phyloP scores from a whole-genome alignment of 2,797 vertebrate genomes.

The Poeciliopsis turneri region DNA sequence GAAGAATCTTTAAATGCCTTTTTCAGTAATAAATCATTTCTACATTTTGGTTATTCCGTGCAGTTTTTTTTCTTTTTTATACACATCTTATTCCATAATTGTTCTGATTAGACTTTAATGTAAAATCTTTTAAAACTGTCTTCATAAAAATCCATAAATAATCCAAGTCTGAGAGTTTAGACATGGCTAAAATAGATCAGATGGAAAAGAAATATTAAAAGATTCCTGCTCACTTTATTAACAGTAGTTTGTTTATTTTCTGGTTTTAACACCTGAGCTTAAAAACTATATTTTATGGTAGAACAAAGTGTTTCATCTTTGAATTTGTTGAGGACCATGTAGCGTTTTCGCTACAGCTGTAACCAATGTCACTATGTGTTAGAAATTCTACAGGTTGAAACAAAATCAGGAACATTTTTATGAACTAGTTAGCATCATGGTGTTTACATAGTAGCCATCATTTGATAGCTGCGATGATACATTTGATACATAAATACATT shows the following conservation, averaged over 20 bases:
- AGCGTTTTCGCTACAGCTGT: neutral
- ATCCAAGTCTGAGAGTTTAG: neutral
- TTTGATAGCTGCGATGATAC: too few species aligned
- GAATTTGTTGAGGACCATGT: neutral
- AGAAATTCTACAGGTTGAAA: neutral
- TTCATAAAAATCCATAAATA: neutral
- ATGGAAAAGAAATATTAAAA: neutral
- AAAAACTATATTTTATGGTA: neutral
- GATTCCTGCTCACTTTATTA: neutral
- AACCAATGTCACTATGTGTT: neutral
- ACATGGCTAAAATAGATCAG: neutral
- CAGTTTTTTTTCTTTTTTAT: neutral
- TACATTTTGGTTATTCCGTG: conserved; percentile 38
- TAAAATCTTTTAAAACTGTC: too few species aligned
- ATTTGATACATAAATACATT: too few species aligned
- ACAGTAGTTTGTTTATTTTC: neutral
- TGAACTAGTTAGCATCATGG: neutral
- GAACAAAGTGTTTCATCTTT: neutral
- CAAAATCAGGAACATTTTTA: neutral
- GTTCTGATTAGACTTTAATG: neutral
- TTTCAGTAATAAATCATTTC: conserved; percentile 76
- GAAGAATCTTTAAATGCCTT: conserved; percentile 66
- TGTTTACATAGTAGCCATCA: neutral
- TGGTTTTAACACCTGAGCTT: neutral
- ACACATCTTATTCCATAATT: neutral